Evolutionary conservation across 2,113 vertebrate genomes (phyloP).

Genomic region (Pagrus major): DNA sequence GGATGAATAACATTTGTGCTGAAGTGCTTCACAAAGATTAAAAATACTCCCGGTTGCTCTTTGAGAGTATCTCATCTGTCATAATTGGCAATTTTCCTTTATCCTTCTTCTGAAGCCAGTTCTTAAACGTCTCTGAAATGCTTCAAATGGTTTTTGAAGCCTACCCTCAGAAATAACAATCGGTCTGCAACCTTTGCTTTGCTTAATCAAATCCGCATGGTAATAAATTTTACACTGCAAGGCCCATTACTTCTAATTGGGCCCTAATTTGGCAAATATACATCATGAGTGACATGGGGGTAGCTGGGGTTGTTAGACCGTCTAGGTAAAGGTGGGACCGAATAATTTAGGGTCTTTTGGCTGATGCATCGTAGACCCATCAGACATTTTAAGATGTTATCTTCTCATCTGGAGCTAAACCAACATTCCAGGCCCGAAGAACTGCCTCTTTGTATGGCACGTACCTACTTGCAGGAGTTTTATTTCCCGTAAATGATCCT

Average conservation of each 20-base stretch:
- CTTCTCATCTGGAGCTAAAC: conserved; percentile 14
- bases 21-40: not conserved
- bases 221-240: conserved; percentile 75
- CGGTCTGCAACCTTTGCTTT: conserved; percentile 33
- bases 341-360: conserved; percentile 33
- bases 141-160: conserved; percentile 29
- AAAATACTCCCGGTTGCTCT: not conserved
- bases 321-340: conserved; percentile 46
- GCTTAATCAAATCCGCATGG: conserved; percentile 75
- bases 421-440: not conserved
- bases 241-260: conserved; percentile 76
- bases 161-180: conserved; percentile 50
- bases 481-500: conserved; percentile 68
- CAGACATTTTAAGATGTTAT: conserved; percentile 18
- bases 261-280: conserved; percentile 72
- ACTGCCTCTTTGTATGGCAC: conserved; percentile 26
- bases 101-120: not conserved
- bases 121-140: not conserved
- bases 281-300: conserved; percentile 61
- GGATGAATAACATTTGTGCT: not conserved
- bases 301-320: conserved; percentile 10
- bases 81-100: not conserved
- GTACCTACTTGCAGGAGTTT: conserved; percentile 41
- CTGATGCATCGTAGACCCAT: conserved; percentile 18
- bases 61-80: not conserved